Evolutionary conservation across 2,888 invertebrate genomes (phyloP).

Genomic region (Ochropleura plecta): DNA sequence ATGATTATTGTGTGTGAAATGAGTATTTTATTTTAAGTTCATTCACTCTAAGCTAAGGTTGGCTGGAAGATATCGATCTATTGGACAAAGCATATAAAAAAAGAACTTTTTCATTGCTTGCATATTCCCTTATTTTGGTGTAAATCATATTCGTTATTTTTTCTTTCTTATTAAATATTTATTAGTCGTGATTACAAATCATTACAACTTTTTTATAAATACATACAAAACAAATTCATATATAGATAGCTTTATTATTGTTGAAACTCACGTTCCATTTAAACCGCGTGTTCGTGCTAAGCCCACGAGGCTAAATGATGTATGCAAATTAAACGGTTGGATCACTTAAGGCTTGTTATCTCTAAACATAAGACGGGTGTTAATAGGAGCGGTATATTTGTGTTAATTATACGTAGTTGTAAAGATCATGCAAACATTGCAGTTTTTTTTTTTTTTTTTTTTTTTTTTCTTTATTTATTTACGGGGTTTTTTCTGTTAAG

Average conservation of each 20-base stretch:
- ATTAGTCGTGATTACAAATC: too few relatives aligned
- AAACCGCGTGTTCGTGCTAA: background rate
- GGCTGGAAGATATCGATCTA: too few relatives aligned
- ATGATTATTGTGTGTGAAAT: background rate
- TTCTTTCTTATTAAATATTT: too few relatives aligned
- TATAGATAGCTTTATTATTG: background rate
- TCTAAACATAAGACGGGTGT: slow-evolving; percentile 26
- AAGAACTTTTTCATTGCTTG: too few relatives aligned
- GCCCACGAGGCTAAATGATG: slow-evolving; percentile 14
- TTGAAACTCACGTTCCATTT: background rate
- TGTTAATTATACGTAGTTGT: slow-evolving; percentile 19
- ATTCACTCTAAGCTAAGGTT: background rate
- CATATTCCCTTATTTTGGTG: too few relatives aligned
- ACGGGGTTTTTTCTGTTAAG: too few relatives aligned
- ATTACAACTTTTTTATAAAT: too few relatives aligned
- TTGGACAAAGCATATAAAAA: too few relatives aligned
- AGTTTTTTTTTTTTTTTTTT: background rate
- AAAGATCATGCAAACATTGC: background rate
- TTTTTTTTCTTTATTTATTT: too few relatives aligned
- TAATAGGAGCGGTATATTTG: background rate
- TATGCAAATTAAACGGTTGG: slow-evolving; percentile 45
- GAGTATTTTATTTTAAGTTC: background rate
- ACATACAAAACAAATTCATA: too few relatives aligned
- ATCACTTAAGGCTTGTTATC: slow-evolving; percentile 33
- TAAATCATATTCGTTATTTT: too few relatives aligned